Evolutionary conservation across 2,113 vertebrate species (phyloP).

Genomic region (Athene noctua): DNA sequence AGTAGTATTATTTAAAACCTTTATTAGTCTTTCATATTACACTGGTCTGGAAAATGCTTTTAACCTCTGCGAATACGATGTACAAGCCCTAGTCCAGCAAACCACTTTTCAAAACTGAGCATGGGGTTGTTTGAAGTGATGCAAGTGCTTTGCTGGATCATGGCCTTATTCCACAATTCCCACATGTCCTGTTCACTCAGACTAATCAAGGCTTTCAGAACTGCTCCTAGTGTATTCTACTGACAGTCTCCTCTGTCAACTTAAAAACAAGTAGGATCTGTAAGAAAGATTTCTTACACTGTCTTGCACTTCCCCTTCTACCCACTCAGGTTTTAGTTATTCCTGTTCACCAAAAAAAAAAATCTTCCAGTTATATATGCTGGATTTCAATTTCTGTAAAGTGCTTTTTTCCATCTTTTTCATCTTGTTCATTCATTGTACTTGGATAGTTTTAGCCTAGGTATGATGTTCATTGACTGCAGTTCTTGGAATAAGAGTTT

Average conservation of each 20-base stretch:
- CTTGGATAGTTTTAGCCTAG: conserved; percentile 90
- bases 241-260: neutral
- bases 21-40: conserved; percentile 9
- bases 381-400: neutral
- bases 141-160: neutral
- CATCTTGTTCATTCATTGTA: conserved; percentile 86
- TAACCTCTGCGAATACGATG: neutral
- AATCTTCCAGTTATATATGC: neutral
- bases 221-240: neutral
- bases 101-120: neutral
- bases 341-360: neutral
- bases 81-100: neutral
- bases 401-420: neutral
- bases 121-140: neutral
- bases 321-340: neutral
- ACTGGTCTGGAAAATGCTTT: neutral
- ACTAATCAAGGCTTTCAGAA: neutral
- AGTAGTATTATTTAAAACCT: neutral
- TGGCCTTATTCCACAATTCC: neutral
- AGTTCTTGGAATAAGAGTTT: conserved; percentile 98
- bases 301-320: neutral
- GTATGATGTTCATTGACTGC: conserved; percentile 99
- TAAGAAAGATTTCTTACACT: neutral
- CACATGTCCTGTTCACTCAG: neutral
- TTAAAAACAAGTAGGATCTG: neutral